Percentiles rank a stretch among this genome's conserved stretches.
Evolutionary conservation across 2,113 vertebrate genomes (phyloP).

Genomic region (Calypte anna): DNA sequence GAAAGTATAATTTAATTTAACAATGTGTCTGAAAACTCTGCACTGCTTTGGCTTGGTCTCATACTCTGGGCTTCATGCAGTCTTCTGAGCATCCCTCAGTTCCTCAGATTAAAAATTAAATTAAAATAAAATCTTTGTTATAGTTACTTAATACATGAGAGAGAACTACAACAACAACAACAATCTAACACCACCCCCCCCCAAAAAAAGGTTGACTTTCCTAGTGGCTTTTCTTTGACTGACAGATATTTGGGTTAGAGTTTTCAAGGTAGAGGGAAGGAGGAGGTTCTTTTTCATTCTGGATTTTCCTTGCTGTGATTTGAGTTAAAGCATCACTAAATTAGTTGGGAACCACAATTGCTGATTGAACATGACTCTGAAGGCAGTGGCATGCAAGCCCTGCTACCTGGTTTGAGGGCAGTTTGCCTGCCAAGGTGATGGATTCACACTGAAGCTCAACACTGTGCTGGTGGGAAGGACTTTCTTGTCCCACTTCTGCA

Average conservation of each 20-base stretch:
- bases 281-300: background rate
- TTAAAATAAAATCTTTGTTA: background rate
- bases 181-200: background rate
- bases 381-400: background rate
- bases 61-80: background rate
- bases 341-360: background rate
- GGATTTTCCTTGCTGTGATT: background rate
- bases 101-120: background rate
- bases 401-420: background rate
- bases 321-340: constrained; percentile 15
- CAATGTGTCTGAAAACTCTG: background rate
- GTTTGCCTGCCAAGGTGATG: background rate
- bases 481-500: background rate
- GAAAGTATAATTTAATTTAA: background rate
- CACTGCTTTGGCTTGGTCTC: background rate
- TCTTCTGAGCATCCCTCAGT: background rate
- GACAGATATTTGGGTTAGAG: background rate
- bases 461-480: background rate
- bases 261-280: background rate
- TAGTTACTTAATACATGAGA: background rate
- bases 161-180: background rate
- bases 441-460: background rate
- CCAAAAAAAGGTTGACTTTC: background rate
- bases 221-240: background rate
- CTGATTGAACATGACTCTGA: background rate